phyloP scores from a whole-genome alignment of 1,140 invertebrate genomes.

The Papilio xuthus region DNA sequence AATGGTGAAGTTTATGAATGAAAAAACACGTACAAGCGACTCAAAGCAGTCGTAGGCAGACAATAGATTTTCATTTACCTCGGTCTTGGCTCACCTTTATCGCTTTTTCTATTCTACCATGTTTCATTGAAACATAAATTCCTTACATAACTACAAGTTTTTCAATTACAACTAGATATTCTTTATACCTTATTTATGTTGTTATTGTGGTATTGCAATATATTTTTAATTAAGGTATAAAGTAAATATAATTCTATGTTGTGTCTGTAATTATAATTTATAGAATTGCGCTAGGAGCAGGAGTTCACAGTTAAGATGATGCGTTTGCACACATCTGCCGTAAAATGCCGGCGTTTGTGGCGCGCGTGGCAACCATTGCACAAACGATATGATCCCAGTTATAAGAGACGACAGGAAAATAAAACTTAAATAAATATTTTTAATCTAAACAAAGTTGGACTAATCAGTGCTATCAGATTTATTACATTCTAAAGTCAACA shows the following conservation, averaged over 20 bases:
- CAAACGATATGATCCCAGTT: slow-evolving; percentile 46
- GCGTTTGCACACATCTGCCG: slow-evolving; percentile 63
- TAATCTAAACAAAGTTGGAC: no score
- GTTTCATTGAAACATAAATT: background rate
- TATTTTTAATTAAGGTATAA: slow-evolving; percentile 30
- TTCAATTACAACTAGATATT: background rate
- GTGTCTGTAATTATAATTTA: background rate
- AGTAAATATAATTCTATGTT: background rate
- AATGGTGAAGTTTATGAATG: slow-evolving; percentile 27
- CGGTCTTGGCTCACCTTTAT: background rate
- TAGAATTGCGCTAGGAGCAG: slow-evolving; percentile 6
- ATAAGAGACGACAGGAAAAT: slow-evolving; percentile 33
- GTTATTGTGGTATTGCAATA: slow-evolving; percentile 30
- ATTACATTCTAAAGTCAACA: no score
- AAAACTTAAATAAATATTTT: background rate
- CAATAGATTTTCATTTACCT: slow-evolving; percentile 5
- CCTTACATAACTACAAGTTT: background rate
- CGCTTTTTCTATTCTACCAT: background rate
- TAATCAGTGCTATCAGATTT: no score
- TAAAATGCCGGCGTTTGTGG: slow-evolving; percentile 44
- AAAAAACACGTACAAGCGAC: slow-evolving; percentile 29
- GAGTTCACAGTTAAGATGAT: slow-evolving; percentile 36
- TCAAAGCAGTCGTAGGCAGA: slow-evolving; percentile 45
- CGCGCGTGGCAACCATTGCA: slow-evolving; percentile 51
- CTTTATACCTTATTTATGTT: background rate